Conservation (phyloP, 2,888 invertebrate species). For the Sceliomorpha sp. region DNA sequence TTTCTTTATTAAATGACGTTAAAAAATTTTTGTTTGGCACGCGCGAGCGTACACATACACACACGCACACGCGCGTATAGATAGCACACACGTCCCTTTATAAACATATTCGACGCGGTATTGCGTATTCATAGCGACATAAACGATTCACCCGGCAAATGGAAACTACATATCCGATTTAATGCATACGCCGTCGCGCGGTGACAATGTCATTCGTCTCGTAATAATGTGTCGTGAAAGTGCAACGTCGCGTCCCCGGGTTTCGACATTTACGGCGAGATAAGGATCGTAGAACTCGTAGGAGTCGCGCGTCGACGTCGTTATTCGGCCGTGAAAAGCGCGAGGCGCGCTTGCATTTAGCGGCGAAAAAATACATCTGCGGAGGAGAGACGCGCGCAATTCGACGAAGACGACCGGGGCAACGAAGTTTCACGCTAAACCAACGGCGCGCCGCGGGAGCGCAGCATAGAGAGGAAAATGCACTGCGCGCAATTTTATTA, state of each 20-base stretch:
- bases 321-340: conserved; percentile 19
- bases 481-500: too few species aligned
- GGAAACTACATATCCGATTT: conserved; percentile 55
- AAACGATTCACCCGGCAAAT: conserved; percentile 54
- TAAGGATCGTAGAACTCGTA: conserved; percentile 23
- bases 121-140: conserved; percentile 50
- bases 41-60: too few species aligned
- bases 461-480: neutral
- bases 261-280: conserved; percentile 39
- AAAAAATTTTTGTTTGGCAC: too few species aligned
- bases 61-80: too few species aligned
- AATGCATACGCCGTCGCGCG: conserved; percentile 43
- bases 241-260: conserved; percentile 39
- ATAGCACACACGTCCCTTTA: conserved; percentile 19
- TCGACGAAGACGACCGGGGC: neutral
- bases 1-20: too few species aligned
- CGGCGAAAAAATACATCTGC: conserved; percentile 14
- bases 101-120: conserved; percentile 41
- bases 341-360: too few species aligned
- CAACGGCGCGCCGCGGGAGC: neutral
- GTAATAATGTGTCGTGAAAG: conserved; percentile 48
- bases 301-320: conserved; percentile 23
- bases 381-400: too few species aligned
- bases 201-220: conserved; percentile 46
- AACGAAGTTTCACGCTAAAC: conserved; percentile 1